Conservation (phyloP, 2,888 invertebrate species). For the Drosophila pseudotalamancana region DNA sequence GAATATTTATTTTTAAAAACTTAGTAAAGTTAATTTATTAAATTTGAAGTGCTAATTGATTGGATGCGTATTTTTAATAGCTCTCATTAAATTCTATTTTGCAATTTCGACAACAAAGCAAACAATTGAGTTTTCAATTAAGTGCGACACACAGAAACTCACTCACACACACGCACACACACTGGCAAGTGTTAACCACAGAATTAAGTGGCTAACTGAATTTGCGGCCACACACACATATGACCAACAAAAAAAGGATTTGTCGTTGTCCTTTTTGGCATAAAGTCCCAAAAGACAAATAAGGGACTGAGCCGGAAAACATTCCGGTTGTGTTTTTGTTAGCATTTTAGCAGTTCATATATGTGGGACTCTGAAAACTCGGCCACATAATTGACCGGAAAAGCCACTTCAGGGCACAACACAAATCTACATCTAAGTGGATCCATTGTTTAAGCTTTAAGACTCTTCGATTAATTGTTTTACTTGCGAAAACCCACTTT, state of each 20-base stretch:
- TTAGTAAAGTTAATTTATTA: not conserved
- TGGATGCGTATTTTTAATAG: slow-evolving; percentile 27
- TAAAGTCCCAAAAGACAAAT: slow-evolving; percentile 66
- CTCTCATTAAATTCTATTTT: slow-evolving; percentile 25
- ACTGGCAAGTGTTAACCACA: no score
- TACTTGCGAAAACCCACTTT: no score
- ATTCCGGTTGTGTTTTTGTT: slow-evolving; percentile 65
- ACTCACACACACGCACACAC: not conserved
- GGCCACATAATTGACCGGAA: slow-evolving; percentile 64
- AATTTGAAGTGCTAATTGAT: slow-evolving; percentile 22
- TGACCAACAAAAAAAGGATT: slow-evolving; percentile 23
- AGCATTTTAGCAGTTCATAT: slow-evolving; percentile 77
- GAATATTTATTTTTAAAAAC: no score
- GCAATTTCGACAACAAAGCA: slow-evolving; percentile 15
- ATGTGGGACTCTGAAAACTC: slow-evolving; percentile 35
- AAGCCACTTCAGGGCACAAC: slow-evolving; percentile 56
- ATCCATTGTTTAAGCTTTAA: slow-evolving; percentile 19
- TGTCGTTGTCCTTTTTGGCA: slow-evolving; percentile 57
- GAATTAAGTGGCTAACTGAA: no score
- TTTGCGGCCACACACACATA: not conserved
- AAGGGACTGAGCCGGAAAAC: slow-evolving; percentile 54
- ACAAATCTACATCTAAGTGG: slow-evolving; percentile 45
- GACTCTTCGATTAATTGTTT: slow-evolving; percentile 26
- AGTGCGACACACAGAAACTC: slow-evolving; percentile 20
- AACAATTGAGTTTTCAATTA: slow-evolving; percentile 72